These are phyloP conservation scores for Exaiptasia diaphana DNA, from an alignment of 64 coral and sea anemone genomes.

Conservation along the genomic window DNA sequence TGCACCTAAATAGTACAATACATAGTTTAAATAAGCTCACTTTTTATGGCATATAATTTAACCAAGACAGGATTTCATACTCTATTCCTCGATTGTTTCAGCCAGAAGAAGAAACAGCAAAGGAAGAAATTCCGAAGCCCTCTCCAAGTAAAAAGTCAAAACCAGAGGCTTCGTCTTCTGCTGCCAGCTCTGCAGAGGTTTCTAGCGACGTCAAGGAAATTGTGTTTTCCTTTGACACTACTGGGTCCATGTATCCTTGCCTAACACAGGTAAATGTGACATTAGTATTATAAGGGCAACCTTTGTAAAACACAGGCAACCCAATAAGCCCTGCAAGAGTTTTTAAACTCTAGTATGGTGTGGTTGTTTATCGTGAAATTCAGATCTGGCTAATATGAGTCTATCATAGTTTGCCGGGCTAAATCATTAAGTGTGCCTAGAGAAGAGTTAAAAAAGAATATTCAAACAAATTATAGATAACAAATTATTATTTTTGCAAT, in stretches of 20 bases:
- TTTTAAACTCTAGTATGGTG: background rate
- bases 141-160: constrained; percentile 59
- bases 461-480: no score
- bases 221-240: constrained; percentile 99
- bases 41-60: no score
- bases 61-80: no score
- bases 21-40: no score
- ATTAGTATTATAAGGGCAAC: background rate
- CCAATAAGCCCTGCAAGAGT: background rate
- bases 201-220: constrained; percentile 80
- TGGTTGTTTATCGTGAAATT: no score
- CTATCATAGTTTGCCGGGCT: no score
- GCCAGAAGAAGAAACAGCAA: constrained; percentile 17
- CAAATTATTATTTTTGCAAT: no score
- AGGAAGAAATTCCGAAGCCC: constrained; percentile 22
- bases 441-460: no score
- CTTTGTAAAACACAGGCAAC: background rate
- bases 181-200: background rate
- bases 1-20: no score
- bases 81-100: no score
- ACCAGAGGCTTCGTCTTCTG: constrained; percentile 36
- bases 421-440: no score
- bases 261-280: constrained; percentile 73
- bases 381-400: no score
- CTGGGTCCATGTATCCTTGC: constrained; percentile 98